Conservation (phyloP, 2,113 vertebrate genomes). For the Colinus virginianus region DNA sequence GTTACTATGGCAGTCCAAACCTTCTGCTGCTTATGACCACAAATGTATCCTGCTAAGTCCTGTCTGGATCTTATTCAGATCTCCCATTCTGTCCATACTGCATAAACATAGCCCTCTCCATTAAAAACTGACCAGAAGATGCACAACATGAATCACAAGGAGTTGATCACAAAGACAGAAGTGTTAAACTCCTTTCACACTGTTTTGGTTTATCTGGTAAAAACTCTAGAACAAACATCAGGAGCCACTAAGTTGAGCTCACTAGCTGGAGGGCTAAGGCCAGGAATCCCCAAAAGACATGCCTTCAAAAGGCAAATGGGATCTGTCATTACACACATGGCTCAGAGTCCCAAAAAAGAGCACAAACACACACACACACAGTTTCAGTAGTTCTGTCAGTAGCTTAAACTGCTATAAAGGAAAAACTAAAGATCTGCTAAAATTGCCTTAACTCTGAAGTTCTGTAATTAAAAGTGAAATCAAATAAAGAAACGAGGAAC, state of each 20-base stretch:
- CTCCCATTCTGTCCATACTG: background rate
- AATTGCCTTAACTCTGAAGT: conserved; percentile 33
- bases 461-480: conserved; percentile 70
- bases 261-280: background rate
- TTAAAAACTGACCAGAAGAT: background rate
- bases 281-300: background rate
- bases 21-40: background rate
- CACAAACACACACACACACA: background rate
- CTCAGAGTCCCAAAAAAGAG: background rate
- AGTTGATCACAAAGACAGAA: background rate
- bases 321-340: background rate
- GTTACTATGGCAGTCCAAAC: background rate
- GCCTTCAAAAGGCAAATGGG: background rate
- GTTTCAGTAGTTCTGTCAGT: background rate
- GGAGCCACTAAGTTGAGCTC: background rate
- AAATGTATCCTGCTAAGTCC: background rate
- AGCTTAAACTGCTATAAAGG: conserved; percentile 13
- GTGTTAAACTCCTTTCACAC: background rate
- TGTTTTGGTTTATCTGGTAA: background rate
- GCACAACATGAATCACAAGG: background rate
- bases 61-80: background rate
- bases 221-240: rapidly evolving
- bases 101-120: background rate
- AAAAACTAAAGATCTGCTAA: conserved; percentile 8
- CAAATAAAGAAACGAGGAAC: conserved; percentile 42